Percentiles rank a stretch among this genome's conserved stretches.
Conservation (phyloP, 2,113 vertebrate genomes). For the Bubo blakistoni region DNA sequence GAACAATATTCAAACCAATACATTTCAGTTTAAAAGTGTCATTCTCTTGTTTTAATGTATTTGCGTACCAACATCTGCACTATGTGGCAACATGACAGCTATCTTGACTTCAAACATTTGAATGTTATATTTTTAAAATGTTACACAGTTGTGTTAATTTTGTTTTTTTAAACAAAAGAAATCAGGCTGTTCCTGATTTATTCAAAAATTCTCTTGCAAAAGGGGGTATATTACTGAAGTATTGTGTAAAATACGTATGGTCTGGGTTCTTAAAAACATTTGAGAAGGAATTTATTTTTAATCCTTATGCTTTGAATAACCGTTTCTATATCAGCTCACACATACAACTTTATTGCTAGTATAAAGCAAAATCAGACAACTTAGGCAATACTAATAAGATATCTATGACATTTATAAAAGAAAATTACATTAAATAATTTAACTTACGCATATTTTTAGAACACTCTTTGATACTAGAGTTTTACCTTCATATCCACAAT, state of each 20-base stretch:
- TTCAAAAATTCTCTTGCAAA: not conserved
- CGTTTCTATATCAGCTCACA: not conserved
- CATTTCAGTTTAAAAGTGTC: not conserved
- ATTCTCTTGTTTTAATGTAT: not conserved
- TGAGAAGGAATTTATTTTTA: not conserved
- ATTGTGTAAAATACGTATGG: not conserved
- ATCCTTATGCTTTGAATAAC: not conserved
- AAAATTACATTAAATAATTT: slow-evolving; percentile 8
- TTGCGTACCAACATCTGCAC: not conserved
- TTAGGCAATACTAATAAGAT: not conserved
- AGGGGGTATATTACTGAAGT: not conserved
- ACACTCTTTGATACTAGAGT: not conserved
- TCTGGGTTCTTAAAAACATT: not conserved
- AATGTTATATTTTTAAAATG: not conserved
- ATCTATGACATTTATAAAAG: not conserved
- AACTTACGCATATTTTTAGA: not conserved
- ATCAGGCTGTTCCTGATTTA: not conserved
- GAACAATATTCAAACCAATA: not conserved
- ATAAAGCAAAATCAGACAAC: slow-evolving; percentile 27
- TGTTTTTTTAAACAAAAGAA: not conserved
- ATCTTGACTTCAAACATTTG: not conserved
- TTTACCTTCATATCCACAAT: not conserved
- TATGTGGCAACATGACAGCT: not conserved
- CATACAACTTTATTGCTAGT: not conserved
- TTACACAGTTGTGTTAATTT: not conserved